Conservation (phyloP, 2,888 invertebrate species). For the Lycophotia porphyrea region DNA sequence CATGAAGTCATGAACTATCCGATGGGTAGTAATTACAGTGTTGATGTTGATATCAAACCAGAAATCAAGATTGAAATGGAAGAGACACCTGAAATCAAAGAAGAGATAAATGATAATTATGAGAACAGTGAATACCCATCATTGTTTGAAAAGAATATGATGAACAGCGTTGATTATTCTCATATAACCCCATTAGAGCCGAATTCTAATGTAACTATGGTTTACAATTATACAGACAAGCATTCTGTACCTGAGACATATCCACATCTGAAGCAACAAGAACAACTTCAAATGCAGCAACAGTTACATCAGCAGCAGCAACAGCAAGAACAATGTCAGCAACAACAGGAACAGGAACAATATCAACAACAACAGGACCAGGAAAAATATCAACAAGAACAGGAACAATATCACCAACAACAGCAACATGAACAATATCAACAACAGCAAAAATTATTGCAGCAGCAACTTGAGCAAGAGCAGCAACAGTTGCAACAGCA, state of each 20-base stretch:
- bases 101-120: constrained; percentile 67
- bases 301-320: constrained; percentile 36
- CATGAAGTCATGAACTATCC: constrained; percentile 71
- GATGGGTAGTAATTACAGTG: constrained; percentile 72
- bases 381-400: constrained; percentile 24
- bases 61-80: constrained; percentile 80
- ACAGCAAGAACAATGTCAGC: constrained; percentile 16
- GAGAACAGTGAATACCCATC: constrained; percentile 67
- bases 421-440: constrained; percentile 39
- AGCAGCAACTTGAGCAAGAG: constrained; percentile 24
- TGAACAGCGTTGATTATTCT: constrained; percentile 63
- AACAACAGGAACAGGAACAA: constrained; percentile 5
- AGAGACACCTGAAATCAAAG: constrained; percentile 73
- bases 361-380: constrained; percentile 16
- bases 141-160: constrained; percentile 55
- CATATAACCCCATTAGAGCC: constrained; percentile 54
- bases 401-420: constrained; percentile 38
- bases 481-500: background rate
- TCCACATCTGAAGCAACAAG: constrained; percentile 41
- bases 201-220: constrained; percentile 62
- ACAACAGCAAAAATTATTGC: constrained; percentile 38
- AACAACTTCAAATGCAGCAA: constrained; percentile 35
- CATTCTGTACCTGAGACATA: constrained; percentile 57
- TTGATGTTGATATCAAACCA: constrained; percentile 78
- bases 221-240: constrained; percentile 66